Base-by-base conservation (phyloP, 2,888 invertebrate genomes). In the Cephalotes varians region DNA sequence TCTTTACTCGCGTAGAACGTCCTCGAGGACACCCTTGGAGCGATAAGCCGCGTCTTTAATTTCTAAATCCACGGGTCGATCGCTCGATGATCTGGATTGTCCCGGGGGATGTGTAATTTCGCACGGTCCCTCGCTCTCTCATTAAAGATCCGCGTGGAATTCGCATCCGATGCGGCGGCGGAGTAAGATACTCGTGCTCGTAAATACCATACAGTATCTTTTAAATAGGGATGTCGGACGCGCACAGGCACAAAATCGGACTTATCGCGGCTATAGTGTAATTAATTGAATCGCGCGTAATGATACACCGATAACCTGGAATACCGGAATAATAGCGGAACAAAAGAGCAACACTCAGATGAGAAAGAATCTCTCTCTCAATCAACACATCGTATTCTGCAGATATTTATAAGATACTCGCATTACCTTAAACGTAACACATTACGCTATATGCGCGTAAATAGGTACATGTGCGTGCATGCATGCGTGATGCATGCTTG, bases 41-140 rank as follows among this genome's bases (percentile, higher is more conserved):
- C 44, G 71, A 56, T 67, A 56, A 77, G 21, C 77, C 21, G 77
- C 56, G 25, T 71, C 54, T 71, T 79, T 71, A 79, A 79, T 71
- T 44, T 79, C 77, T 54, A 69, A 77, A 77, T 77, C 56, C 44
- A 56, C 56, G 56, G 6, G 1, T 21, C 44, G 69, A 65, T 51
- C 37, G 74, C 1, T 12, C 40, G 51, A 6, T 40, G 40, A 76
- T 67, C 40, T 7, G 67, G 12, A 69, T 77, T 47, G 31, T 60
- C 47, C n/a, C 71, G 44, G 6, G 40, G 37, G 54, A 69, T 56
- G n/a, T 71, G 31, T 44, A 77, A 69, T 69, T 77, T 69, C 21
- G 56, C 44, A 21, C 37, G 28, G 40, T 6, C 54, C 25, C n/a
- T 31, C 37, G n/a, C 40, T 69, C 56, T 44, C 18, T 79, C 56